These are phyloP conservation scores for Griposia aprilina DNA, from an alignment of 2,888 invertebrate species.

Conservation along the genomic window DNA sequence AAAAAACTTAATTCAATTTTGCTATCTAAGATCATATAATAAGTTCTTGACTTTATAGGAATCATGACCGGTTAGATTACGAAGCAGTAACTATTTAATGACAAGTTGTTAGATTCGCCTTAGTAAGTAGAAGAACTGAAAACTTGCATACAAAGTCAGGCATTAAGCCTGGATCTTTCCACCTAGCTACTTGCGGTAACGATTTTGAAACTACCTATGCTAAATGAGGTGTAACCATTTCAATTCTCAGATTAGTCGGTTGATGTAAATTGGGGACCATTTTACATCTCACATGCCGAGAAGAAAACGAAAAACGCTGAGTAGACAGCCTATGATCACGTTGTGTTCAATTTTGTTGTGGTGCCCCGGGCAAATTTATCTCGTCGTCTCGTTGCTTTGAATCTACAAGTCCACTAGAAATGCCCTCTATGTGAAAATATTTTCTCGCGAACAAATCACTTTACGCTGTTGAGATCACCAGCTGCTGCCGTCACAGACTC, in stretches of 20 bases:
- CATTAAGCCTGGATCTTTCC: background rate
- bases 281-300: background rate
- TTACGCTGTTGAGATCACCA: slow-evolving; percentile 41
- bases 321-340: background rate
- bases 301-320: background rate
- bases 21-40: slow-evolving; percentile 39
- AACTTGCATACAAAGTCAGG: background rate
- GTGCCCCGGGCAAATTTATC: background rate
- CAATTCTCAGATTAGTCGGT: background rate
- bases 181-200: too few species aligned
- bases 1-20: slow-evolving; percentile 36
- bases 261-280: background rate
- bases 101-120: slow-evolving; percentile 1
- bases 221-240: background rate
- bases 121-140: background rate
- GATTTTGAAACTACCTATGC: background rate
- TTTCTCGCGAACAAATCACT: background rate
- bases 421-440: background rate
- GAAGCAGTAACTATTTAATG: slow-evolving; percentile 8
- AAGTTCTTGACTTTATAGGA: slow-evolving; percentile 39
- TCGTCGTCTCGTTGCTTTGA: background rate
- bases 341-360: background rate
- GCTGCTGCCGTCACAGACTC: slow-evolving; percentile 6
- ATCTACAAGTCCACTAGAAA: background rate
- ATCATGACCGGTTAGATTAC: slow-evolving; percentile 20